Percentiles rank a stretch among this genome's conserved stretches.
These are phyloP conservation scores for Oxyruncus cristatus DNA, from an alignment of 2,113 vertebrate genomes.

Conservation along the genomic window DNA sequence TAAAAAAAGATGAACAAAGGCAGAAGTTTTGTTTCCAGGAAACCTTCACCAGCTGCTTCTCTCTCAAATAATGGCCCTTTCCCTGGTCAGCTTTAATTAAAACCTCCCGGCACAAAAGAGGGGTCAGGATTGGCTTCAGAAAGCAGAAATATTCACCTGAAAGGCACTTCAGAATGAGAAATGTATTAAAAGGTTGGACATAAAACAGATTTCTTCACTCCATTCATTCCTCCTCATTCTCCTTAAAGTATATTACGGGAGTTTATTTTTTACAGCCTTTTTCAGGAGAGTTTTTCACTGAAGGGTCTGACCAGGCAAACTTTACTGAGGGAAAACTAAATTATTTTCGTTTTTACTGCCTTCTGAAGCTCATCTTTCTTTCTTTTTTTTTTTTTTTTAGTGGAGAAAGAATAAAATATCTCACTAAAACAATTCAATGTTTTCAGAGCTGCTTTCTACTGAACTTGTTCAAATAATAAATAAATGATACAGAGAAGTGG, in stretches of 20 bases:
- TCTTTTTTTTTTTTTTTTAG: not conserved
- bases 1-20: not conserved
- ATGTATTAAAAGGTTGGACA: not conserved
- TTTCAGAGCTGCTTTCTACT: not conserved
- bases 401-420: not conserved
- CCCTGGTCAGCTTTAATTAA: not conserved
- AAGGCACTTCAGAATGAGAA: not conserved
- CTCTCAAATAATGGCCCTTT: not conserved
- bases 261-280: not conserved
- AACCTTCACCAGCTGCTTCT: not conserved
- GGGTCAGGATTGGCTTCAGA: not conserved
- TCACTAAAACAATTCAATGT: not conserved
- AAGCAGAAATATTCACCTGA: not conserved
- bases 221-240: not conserved
- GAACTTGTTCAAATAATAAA: not conserved
- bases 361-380: not conserved
- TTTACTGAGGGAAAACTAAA: not conserved
- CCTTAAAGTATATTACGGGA: not conserved
- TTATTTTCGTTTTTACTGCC: not conserved
- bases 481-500: accelerated
- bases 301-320: not conserved
- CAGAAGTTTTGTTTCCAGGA: not conserved
- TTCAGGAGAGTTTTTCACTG: not conserved
- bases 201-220: not conserved
- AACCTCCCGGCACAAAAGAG: not conserved